Evolutionary conservation across 2,797 vertebrate genomes (phyloP), one percentile per base, ranked within the genome.

Genomic region (Bradypodion pumilum): DNA sequence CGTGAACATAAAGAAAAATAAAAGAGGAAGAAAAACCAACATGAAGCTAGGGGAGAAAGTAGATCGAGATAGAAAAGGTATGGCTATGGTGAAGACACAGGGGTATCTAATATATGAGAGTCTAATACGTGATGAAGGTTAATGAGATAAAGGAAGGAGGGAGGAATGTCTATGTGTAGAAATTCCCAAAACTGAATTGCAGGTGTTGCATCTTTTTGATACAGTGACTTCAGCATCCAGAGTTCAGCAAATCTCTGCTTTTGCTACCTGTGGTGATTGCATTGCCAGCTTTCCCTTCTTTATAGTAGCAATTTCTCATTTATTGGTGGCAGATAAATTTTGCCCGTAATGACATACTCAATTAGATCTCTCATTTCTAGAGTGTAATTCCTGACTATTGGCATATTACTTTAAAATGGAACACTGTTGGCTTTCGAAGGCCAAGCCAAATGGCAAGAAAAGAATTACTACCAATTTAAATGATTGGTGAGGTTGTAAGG

Each of bases 401-500:
- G 1, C 29, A 35, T 82, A 70, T 62, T 78, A 56, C 65, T 82
- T 70, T 49, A 83, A 85, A 83, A 68, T 15, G 69, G 85, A 91
- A 81, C 83, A 10, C 8, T 76, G 1, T 83, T 91, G 35, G 65
- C 27, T 27, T 25, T 82, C 7, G 2, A 77, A 56, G 29, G 13
- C 1, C 83, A 88, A 84, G 77, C 46, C 66, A 32, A 44, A 65
- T n/a, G 23, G 19, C 49, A n/a, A 84, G 82, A 80, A 5, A 4
- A 87, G 87, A 87, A 78, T 87, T 86, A 85, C 87, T 88, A 76
- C 9, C 77, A 21, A 29, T 88, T 32, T 89, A 84, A 92, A 89
- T 15, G 85, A 80, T 60, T 90, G 72, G 0, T 6, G 46, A 78
- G 81, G 25, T 2, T 35, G 75, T 85, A 86, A 82, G 29, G 37